These are phyloP conservation scores for Wiebesia pumilae DNA, from an alignment of 1,140 invertebrate genomes.

Conservation along the genomic window DNA sequence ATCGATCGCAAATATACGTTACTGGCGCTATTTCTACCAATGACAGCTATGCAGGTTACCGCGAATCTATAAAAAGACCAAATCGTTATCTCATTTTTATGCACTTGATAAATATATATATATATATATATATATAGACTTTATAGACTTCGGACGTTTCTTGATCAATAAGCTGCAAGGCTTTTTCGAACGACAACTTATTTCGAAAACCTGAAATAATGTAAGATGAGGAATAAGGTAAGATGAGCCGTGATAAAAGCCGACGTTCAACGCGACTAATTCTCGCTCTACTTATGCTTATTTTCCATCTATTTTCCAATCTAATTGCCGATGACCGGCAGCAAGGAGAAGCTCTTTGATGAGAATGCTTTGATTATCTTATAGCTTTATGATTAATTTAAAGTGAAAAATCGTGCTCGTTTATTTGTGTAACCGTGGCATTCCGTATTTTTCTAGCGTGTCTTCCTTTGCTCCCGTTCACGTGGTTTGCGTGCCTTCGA, in stretches of 20 bases:
- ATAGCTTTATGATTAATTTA: not conserved
- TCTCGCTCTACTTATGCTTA: not conserved
- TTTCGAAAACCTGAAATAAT: not conserved
- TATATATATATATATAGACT: no score
- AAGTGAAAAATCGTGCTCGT: no score
- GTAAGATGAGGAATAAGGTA: not conserved
- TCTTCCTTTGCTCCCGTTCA: no score
- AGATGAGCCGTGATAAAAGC: not conserved
- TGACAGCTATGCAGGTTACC: no score
- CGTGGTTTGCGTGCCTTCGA: no score
- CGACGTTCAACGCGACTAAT: not conserved
- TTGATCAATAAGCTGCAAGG: not conserved
- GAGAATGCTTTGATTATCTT: not conserved
- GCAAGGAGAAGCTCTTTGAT: not conserved
- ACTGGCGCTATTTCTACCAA: no score
- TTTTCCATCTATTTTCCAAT: not conserved
- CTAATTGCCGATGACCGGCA: not conserved
- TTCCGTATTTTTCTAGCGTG: no score
- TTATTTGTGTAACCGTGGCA: no score
- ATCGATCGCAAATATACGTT: not conserved
- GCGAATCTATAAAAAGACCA: no score
- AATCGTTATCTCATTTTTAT: not conserved
- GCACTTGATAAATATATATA: not conserved
- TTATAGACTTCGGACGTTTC: not conserved
- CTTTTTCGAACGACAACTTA: not conserved